Conservation (phyloP, 2,888 invertebrate species). For the Myopa testacea region DNA sequence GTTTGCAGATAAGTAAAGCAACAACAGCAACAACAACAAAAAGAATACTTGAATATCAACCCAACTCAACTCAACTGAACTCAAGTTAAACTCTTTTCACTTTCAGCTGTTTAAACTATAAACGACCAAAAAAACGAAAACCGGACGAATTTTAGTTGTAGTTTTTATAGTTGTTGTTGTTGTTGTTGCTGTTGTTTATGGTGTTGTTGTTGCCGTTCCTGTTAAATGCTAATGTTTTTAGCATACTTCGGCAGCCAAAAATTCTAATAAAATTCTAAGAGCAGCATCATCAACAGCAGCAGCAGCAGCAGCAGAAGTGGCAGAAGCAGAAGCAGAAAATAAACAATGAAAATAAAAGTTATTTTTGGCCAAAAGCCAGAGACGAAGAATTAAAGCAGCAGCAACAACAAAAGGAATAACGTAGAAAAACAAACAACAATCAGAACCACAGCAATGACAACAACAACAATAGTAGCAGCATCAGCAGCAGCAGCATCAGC, state of each 20-base stretch:
- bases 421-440: neutral
- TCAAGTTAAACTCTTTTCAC: no score
- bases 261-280: neutral
- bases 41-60: no score
- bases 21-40: no score
- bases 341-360: conserved; percentile 19
- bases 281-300: neutral
- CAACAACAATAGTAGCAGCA: neutral
- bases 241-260: neutral
- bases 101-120: no score
- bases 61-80: no score
- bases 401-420: neutral
- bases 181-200: neutral
- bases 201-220: neutral
- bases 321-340: no score
- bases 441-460: neutral
- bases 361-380: conserved; percentile 37
- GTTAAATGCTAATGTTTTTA: conserved; percentile 9
- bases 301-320: neutral
- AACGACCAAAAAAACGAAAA: neutral
- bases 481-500: neutral
- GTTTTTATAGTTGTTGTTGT: neutral
- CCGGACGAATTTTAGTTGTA: neutral
- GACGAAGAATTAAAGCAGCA: conserved; percentile 12
- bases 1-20: no score